Evolutionary conservation across 2,113 vertebrate genomes (phyloP), one percentile per base, ranked within the genome.

Genomic region (Dipodomys merriami): DNA sequence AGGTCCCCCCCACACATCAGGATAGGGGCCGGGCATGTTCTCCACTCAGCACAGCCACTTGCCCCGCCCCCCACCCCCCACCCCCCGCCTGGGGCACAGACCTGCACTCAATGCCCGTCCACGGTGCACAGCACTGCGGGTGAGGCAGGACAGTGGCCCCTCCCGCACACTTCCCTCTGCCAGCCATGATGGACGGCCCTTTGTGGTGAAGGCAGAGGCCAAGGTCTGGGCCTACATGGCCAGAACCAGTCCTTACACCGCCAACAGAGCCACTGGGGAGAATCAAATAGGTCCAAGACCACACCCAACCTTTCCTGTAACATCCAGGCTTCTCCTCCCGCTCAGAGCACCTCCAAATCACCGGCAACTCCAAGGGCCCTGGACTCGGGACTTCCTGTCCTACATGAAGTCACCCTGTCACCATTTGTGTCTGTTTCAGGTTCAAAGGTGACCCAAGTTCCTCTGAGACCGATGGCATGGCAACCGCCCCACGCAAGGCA

Each of bases 261-360:
- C 46, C 79, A 85, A 0, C 19, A 0, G 7, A 12, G n/a, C 49
- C 35, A 25, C 18, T 35, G 35, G 2, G 33, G 44, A 88, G 57
- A 74, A 88, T 68, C 10, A 9, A 10, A 6, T 23, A 62, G 80
- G 68, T 3, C 72, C 53, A 19, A 10, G 0, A 1, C 6, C 23
- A 64, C 27, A 15, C 0, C 7, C 78, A 57, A 7, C 44, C 15
- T 29, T 15, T 81, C 10, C n/a, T 18, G 35, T 2, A 13, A 67
- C 1, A 25, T 44, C 60, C 11, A 22, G 11, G 73, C 25, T 1
- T 23, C 71, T 22, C 72, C 7, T 64, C 60, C 67, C 22, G 46
- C 71, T 39, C 7, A 7, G 13, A 64, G n/a, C 0, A 0, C 23
- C 35, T 44, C 12, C 13, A 46, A 25, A n/a, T 29, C 13, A 22